Evolutionary conservation across 2,888 invertebrate genomes (phyloP), one percentile per base, ranked within the genome.

Genomic region (Synanthedon myopaeformis): DNA sequence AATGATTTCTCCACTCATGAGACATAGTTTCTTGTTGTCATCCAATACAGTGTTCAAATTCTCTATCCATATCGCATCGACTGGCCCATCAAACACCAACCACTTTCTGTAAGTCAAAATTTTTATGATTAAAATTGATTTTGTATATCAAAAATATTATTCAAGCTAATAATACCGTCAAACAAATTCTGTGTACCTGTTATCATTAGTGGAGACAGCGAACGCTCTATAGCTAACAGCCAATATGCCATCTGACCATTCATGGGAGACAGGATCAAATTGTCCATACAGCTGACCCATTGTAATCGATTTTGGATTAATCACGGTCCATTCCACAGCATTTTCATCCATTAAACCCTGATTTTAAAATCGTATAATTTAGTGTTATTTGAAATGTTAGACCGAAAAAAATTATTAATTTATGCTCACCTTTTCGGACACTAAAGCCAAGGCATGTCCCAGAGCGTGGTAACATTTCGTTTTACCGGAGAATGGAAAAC

Each of bases 1-100:
- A 57, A 98, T 97, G 66, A 98, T 97, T 85, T 98, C 98, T 1
- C 98, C 98, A 52, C 97, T 97, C 96, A 97, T 98, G n/a, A 98
- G 84, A 63, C 98, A 98, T 28, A 98, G 84, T 72, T 98, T 98
- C 79, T 96, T 97, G 72, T 98, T 98, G 68, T 98, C 98, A 69
- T 98, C 98, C 55, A 98, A 81, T 1, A 98, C 97, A 0, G 97
- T 97, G 72, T 97, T 98, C 91, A 98, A 93, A 72, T 97, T 98
- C 81, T 98, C 98, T 62, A 97, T 97, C 98, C 98, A 98, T 42
- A 97, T 92, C 0, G 97, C 96, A 79, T 98, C 98, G 0, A 98
- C 96, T 0, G 98, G 97, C 0, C 98, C 98, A 77, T 98, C 98
- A 76, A 98, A 97, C 54, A 98, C 89, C 41, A 98, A 87, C 98